Evolutionary conservation across 2,113 vertebrate genomes (phyloP), one percentile per base, ranked within the genome.

Genomic region (Hemichromis elongatus): DNA sequence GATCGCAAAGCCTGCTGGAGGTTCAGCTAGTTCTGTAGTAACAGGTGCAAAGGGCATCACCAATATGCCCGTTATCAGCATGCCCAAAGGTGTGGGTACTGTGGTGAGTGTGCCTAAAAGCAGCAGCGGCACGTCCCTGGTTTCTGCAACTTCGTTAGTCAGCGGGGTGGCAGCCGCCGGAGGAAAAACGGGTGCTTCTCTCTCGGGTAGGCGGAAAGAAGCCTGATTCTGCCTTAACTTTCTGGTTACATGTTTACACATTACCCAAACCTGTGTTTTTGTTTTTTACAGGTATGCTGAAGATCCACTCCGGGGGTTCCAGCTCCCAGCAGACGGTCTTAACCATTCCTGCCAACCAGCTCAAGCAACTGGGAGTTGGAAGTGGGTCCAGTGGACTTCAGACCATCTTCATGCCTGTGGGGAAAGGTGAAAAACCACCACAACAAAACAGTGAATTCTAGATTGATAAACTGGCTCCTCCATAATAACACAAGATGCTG

Each of bases 331-430:
- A 98, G 93, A 97, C 98, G 3, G 96, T 99, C 85, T 92, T 99
- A 92, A 98, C 97, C 3, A 97, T 99, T 90, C 98, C 98, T 81
- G 95, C 96, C 87, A 98, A 97, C 96, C 98, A 99, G 93, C 96
- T 99, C 79, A 99, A 98, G 88, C 98, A 98, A 90, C 96, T 99
- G 83, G 96, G 97, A 42, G 96, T 97, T 26, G 97, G 95, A 85
- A 81, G 95, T 42, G 95, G 96, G 16, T 95, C 97, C 6, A 95
- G 96, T 79, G 97, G 96, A 16, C 93, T 98, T 90, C 98, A 98
- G 95, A 98, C 98, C 16, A 96, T 99, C 53, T 95, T 98, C 88
- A 98, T 99, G 97, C 98, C 98, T 84, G 96, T 98, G 79, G 97
- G 97, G 88, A 99, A 98, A 97, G 98, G 98, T 96, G 63, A 66